Percentiles rank a stretch among this genome's conserved stretches.
Evolutionary conservation across 2,888 invertebrate genomes (phyloP).

Genomic region (Pollenia amentaria): DNA sequence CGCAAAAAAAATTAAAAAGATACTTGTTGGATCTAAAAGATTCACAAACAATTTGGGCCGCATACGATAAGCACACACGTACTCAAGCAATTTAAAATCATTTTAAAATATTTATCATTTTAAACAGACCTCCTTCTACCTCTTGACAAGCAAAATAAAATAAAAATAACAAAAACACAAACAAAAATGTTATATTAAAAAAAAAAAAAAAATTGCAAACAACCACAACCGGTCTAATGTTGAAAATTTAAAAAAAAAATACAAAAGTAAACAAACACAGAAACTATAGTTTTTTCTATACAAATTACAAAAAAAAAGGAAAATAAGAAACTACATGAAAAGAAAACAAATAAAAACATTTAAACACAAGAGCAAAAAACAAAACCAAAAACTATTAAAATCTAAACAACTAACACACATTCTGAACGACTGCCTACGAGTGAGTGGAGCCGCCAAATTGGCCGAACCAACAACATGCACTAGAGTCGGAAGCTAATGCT

Average conservation of each 20-base stretch:
- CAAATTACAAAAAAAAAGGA: conserved; percentile 28
- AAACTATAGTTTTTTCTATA: conserved; percentile 14
- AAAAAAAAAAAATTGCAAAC: conserved; percentile 59
- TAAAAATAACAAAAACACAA: conserved; percentile 11
- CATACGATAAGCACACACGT: conserved; percentile 57
- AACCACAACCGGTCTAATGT: conserved; percentile 71
- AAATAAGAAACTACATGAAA: conserved; percentile 10
- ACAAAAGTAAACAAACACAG: conserved; percentile 46
- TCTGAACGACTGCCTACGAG: conserved; percentile 54
- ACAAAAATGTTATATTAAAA: conserved; percentile 17
- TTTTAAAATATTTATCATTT: conserved; percentile 43
- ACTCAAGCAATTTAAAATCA: conserved; percentile 38
- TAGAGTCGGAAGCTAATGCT: conserved; percentile 38
- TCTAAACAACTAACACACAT: conserved; percentile 75
- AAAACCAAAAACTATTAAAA: conserved; percentile 63
- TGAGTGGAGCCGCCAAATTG: conserved; percentile 54
- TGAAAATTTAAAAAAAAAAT: conserved; percentile 71
- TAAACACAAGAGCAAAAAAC: conserved; percentile 60
- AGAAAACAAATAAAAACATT: conserved; percentile 46
- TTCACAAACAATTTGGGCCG: conserved; percentile 67
- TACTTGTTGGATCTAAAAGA: conserved; percentile 70
- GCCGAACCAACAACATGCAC: conserved; percentile 58
- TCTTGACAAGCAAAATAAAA: conserved; percentile 3
- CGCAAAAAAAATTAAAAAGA: conserved; percentile 68
- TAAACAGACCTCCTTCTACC: conserved; percentile 2